These are phyloP conservation scores for Drosophila dunni DNA, from an alignment of 1,140 invertebrate genomes.

Conservation along the genomic window DNA sequence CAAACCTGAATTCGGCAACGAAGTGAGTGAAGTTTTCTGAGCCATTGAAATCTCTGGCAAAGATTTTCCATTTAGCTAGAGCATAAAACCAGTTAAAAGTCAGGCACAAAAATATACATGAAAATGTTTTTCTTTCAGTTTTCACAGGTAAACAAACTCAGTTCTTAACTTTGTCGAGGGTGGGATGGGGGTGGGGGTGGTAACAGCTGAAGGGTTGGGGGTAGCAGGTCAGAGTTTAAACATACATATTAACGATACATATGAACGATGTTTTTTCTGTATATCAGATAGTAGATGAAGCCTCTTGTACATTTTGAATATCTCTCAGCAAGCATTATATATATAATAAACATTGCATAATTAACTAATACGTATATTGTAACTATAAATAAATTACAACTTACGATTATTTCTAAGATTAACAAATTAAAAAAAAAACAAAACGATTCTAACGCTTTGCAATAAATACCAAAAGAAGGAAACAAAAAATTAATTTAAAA, in stretches of 20 bases:
- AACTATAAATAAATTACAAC: slow-evolving; percentile 44
- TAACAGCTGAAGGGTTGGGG: not conserved
- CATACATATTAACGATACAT: slow-evolving; percentile 36
- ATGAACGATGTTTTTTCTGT: slow-evolving; percentile 40
- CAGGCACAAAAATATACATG: slow-evolving; percentile 12
- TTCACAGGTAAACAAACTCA: slow-evolving; percentile 21
- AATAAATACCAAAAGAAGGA: slow-evolving; percentile 33
- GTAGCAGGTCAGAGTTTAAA: slow-evolving; percentile 31
- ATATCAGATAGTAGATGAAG: slow-evolving; percentile 42
- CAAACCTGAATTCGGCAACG: slow-evolving; percentile 35
- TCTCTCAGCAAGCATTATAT: slow-evolving; percentile 53
- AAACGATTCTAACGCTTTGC: slow-evolving; percentile 55
- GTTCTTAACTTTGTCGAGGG: slow-evolving; percentile 16
- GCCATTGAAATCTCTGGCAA: slow-evolving; percentile 21
- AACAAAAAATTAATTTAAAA: slow-evolving; percentile 18
- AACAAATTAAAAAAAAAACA: slow-evolving; percentile 11
- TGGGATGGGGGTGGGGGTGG: not conserved
- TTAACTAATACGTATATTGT: slow-evolving; percentile 42
- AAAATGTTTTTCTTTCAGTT: slow-evolving; percentile 32
- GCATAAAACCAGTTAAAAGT: slow-evolving; percentile 39
- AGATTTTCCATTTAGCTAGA: slow-evolving; percentile 24
- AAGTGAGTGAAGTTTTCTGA: not conserved
- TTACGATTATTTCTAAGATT: slow-evolving; percentile 49
- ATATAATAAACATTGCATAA: slow-evolving; percentile 33
- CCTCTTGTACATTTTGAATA: slow-evolving; percentile 62